phyloP scores from a whole-genome alignment of 2,797 vertebrate genomes.

The Babyrousa celebensis region DNA sequence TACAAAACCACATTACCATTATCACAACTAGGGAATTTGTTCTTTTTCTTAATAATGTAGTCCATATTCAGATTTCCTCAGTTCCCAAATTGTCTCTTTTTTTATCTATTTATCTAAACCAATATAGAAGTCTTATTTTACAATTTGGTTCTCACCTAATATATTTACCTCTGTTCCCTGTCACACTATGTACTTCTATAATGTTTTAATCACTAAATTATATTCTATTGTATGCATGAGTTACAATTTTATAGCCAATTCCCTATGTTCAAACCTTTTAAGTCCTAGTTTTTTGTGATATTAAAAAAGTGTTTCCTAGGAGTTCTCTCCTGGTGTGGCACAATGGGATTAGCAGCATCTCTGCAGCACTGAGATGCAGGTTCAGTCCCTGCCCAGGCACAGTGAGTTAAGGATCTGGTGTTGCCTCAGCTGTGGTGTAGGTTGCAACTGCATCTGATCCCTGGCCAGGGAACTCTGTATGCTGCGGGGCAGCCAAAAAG shows the following conservation, averaged over 20 bases:
- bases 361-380: too few relatives aligned
- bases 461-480: too few relatives aligned
- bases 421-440: too few relatives aligned
- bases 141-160: conserved; percentile 26
- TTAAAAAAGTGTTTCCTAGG: conserved; percentile 36
- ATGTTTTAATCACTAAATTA: conserved; percentile 49
- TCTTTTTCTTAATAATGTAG: conserved; percentile 35
- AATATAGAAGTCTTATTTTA: conserved; percentile 63
- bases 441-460: too few relatives aligned
- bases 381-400: too few relatives aligned
- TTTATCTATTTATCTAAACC: conserved; percentile 14
- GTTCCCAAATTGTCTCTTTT: neutral
- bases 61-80: conserved; percentile 43
- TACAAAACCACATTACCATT: conserved; percentile 21
- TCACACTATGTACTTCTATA: neutral
- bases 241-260: conserved; percentile 52
- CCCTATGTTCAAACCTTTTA: neutral
- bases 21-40: conserved; percentile 39
- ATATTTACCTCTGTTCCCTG: neutral
- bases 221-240: neutral
- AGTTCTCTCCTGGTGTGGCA: too few relatives aligned
- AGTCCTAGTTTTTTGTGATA: conserved; percentile 48
- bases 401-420: too few relatives aligned
- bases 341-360: too few relatives aligned
- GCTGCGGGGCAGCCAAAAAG: too few relatives aligned